A percentile compares a stretch with the other conserved stretches of the same genome.
These are phyloP conservation scores for Oncorhynchus mykiss DNA, from an alignment of 2,113 vertebrate species.

Conservation along the genomic window DNA sequence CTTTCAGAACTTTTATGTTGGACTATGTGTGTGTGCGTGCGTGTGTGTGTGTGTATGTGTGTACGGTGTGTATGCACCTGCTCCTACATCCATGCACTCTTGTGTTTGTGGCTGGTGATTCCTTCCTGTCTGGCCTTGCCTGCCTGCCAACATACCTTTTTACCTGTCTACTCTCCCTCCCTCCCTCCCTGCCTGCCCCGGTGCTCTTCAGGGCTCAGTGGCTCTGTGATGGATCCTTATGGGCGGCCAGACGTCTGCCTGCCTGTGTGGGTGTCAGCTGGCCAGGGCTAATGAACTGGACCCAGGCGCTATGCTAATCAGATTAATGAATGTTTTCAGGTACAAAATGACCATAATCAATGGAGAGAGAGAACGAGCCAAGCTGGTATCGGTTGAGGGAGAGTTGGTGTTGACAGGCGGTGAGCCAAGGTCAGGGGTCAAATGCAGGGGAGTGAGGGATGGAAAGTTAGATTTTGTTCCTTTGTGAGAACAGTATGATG, in stretches of 20 bases:
- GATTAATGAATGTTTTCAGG: conserved; percentile 73
- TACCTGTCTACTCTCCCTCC: not conserved
- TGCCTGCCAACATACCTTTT: conserved; percentile 3
- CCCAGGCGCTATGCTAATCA: conserved; percentile 67
- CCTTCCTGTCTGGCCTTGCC: not conserved
- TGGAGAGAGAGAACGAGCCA: conserved; percentile 36
- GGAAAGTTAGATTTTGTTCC: conserved; percentile 11
- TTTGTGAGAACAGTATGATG: too few species aligned
- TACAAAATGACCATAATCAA: conserved; percentile 69
- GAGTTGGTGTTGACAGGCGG: conserved; percentile 40
- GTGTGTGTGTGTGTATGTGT: too few species aligned
- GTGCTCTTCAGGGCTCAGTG: conserved; percentile 71
- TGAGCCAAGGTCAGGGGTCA: conserved; percentile 56
- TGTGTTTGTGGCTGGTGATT: conserved; percentile 1
- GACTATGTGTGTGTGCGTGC: not conserved
- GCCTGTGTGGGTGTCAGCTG: conserved; percentile 57
- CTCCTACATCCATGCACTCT: conserved; percentile 34
- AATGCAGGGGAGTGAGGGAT: conserved; percentile 6
- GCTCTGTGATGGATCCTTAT: conserved; percentile 68
- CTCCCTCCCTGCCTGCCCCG: not conserved
- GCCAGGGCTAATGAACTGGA: conserved; percentile 69
- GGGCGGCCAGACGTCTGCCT: conserved; percentile 67
- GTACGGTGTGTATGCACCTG: not conserved
- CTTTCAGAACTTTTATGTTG: not conserved
- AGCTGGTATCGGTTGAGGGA: conserved; percentile 7